Conservation (phyloP, 1,140 invertebrate species). For the Leptopilina boulardi region DNA sequence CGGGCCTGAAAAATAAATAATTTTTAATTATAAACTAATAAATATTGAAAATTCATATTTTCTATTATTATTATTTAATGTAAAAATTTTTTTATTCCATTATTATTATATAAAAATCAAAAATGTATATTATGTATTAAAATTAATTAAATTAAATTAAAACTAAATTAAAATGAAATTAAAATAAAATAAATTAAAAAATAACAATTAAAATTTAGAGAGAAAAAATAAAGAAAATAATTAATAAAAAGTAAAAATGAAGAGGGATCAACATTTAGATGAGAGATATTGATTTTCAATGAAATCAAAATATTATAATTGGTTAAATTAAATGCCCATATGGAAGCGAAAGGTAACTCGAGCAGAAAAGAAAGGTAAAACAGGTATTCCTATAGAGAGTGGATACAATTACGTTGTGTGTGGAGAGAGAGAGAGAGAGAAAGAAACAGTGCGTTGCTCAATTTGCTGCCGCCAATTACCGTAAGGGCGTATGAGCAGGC, state of each 20-base stretch:
- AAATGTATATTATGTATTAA: too few relatives aligned
- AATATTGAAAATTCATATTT: background rate
- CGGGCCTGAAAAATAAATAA: slow-evolving; percentile 12
- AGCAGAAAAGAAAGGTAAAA: slow-evolving; percentile 33
- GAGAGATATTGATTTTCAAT: background rate
- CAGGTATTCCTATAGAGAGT: slow-evolving; percentile 33
- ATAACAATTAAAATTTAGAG: background rate
- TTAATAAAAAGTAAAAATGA: background rate
- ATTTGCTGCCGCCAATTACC: slow-evolving; percentile 62
- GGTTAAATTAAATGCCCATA: slow-evolving; percentile 30
- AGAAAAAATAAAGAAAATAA: background rate
- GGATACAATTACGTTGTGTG: slow-evolving; percentile 36
- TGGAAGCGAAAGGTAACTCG: slow-evolving; percentile 24
- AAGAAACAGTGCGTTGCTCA: slow-evolving; percentile 55
- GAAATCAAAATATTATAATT: slow-evolving; percentile 18
- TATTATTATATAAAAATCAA: too few relatives aligned
- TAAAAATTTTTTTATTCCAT: too few relatives aligned
- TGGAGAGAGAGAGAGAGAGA: slow-evolving; percentile 33
- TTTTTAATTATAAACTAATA: background rate
- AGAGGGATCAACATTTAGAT: background rate
- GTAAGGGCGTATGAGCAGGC: slow-evolving; percentile 53
- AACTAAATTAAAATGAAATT: too few relatives aligned
- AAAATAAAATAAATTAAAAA: background rate
- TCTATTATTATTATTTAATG: too few relatives aligned
- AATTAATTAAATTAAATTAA: too few relatives aligned